phyloP scores from a whole-genome alignment of 2,888 invertebrate species.

The Athripsodes cinereus region DNA sequence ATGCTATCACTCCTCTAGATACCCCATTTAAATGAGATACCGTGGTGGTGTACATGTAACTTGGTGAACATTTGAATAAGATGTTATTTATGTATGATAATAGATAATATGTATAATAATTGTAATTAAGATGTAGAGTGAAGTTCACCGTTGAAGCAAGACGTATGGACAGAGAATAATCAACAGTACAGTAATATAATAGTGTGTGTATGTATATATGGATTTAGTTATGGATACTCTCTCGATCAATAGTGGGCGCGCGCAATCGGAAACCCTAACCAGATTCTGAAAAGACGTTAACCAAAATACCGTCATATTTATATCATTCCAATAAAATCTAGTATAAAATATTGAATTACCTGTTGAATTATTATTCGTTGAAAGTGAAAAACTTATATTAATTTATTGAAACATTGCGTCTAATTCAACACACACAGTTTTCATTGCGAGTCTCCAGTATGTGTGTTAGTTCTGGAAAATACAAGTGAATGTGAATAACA shows the following conservation, averaged over 20 bases:
- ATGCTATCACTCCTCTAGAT: no score
- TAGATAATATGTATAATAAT: no score
- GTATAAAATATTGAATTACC: conserved; percentile 10
- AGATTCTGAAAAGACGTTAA: not conserved
- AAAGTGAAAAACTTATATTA: not conserved
- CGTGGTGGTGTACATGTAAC: no score
- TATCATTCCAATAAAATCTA: conserved; percentile 6
- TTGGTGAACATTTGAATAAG: no score
- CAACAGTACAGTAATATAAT: no score
- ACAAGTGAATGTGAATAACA: conserved; percentile 12
- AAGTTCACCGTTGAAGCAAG: no score
- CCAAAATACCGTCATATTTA: conserved; percentile 8
- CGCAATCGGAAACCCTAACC: conserved; percentile 8
- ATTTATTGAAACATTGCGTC: not conserved
- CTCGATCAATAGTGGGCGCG: conserved; percentile 19
- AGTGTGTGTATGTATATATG: no score
- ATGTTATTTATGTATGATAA: no score
- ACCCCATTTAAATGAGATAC: no score
- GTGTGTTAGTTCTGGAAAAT: conserved; percentile 12
- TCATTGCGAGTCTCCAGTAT: not conserved
- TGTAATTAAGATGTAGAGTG: no score
- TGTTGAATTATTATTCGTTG: conserved; percentile 3
- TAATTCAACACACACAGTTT: not conserved
- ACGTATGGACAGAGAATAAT: no score
- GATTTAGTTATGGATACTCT: no score